A percentile compares a stretch with the other conserved stretches of the same genome.
Conservation (phyloP, 1,140 invertebrate genomes). For the Cotesia chilonis region DNA sequence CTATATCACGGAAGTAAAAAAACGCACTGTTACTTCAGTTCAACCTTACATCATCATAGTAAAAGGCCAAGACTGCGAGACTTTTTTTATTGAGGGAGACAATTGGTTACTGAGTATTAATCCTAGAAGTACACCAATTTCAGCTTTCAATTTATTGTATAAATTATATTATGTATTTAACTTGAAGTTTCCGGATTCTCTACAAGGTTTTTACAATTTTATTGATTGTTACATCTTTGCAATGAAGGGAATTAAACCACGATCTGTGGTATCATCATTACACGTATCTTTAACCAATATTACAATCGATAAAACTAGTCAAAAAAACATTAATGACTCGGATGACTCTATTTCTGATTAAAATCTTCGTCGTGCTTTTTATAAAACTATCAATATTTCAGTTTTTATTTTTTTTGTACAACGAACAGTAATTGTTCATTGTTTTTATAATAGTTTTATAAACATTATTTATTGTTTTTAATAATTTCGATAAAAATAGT, state of each 20-base stretch:
- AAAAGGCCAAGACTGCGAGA: background rate
- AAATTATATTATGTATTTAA: conserved; percentile 20
- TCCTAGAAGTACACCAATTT: background rate
- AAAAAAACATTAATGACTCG: background rate
- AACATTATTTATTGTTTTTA: no score
- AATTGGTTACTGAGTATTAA: background rate
- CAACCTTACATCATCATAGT: conserved; percentile 16
- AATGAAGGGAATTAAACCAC: background rate
- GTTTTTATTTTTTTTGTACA: no score
- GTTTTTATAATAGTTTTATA: no score
- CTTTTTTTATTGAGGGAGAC: conserved; percentile 23
- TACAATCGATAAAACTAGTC: background rate
- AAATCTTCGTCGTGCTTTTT: no score
- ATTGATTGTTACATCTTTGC: conserved; percentile 10
- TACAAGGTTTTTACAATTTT: conserved; percentile 24
- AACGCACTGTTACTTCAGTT: background rate
- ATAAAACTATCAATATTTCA: no score
- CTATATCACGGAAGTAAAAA: background rate
- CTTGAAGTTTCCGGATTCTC: conserved; percentile 4
- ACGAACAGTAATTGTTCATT: no score
- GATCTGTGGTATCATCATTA: background rate
- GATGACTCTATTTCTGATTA: no score
- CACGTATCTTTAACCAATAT: background rate
- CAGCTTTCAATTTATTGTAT: conserved; percentile 10
- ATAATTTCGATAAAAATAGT: no score